Percentiles rank a stretch among this genome's conserved stretches.
Evolutionary conservation across 2,113 vertebrate species (phyloP).

Genomic region (Camelus dromedarius): DNA sequence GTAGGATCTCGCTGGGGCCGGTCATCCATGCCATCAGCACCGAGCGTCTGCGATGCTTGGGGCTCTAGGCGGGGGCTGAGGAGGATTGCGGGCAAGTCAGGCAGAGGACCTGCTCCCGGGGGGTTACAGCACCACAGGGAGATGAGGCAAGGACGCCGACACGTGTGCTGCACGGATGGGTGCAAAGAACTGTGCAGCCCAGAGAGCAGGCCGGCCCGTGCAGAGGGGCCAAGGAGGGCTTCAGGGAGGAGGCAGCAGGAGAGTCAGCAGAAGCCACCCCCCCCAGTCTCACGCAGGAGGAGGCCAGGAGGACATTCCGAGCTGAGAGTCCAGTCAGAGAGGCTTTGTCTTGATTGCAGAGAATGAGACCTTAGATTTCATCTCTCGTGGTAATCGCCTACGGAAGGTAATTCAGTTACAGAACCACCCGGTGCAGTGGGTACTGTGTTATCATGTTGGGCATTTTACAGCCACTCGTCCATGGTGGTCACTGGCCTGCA

Average conservation of each 20-base stretch:
- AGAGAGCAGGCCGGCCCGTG: neutral
- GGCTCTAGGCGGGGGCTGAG: too few relatives aligned
- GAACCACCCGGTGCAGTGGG: too few relatives aligned
- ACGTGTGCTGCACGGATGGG: neutral
- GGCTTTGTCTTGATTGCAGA: neutral
- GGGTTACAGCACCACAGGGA: fast-evolving
- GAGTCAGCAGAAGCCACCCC: neutral
- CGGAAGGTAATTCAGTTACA: neutral
- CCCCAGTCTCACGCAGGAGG: fast-evolving
- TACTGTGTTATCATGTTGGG: neutral
- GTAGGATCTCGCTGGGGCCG: neutral
- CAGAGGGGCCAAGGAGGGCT: neutral
- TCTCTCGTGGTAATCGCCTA: neutral
- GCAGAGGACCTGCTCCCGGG: neutral
- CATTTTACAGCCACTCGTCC: neutral
- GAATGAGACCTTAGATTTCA: neutral
- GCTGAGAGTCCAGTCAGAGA: neutral
- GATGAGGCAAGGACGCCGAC: too few relatives aligned
- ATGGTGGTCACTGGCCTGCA: neutral
- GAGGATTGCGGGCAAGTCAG: neutral
- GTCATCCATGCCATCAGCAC: neutral
- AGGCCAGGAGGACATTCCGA: neutral
- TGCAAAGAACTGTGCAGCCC: neutral
- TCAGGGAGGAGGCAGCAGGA: neutral
- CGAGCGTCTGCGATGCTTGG: fast-evolving